Percentiles rank a stretch among this genome's conserved stretches.
phyloP scores from a whole-genome alignment of 2,113 vertebrate genomes.

The Pachycephala philippinensis region DNA sequence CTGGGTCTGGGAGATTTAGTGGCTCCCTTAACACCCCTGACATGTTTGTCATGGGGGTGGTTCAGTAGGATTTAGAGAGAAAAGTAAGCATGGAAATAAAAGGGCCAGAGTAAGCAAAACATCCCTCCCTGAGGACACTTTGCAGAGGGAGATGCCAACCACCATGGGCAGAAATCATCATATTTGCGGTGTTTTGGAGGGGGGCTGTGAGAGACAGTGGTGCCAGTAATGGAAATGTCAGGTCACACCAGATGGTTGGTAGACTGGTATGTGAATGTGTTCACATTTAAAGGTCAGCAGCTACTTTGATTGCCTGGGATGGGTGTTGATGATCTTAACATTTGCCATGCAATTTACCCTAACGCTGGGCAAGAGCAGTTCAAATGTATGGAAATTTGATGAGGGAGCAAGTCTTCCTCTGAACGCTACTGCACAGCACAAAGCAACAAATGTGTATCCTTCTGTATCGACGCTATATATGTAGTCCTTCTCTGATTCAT shows the following conservation, averaged over 20 bases:
- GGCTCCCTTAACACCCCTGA: not conserved
- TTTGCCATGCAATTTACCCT: not conserved
- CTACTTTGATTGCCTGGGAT: constrained; percentile 4
- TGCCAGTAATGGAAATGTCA: constrained; percentile 17
- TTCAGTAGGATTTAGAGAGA: not conserved
- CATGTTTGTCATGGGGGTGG: too few relatives aligned
- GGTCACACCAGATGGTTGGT: not conserved
- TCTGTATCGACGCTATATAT: not conserved
- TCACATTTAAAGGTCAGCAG: constrained; percentile 53
- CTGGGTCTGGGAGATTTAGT: fast-evolving
- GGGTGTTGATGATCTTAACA: not conserved
- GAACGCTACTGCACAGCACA: not conserved
- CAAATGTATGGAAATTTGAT: not conserved
- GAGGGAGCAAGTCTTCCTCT: not conserved
- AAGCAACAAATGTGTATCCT: not conserved
- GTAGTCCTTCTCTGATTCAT: constrained; percentile 1
- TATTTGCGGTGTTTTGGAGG: not conserved
- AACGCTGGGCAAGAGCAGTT: not conserved
- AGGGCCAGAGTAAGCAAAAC: not conserved
- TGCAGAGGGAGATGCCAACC: not conserved
- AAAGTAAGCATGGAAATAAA: not conserved
- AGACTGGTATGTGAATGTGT: not conserved
- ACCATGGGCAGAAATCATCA: not conserved
- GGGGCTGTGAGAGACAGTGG: not conserved
- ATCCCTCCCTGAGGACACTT: not conserved